Base-by-base conservation (phyloP, 2,888 invertebrate species). In the Noctua pronuba region DNA sequence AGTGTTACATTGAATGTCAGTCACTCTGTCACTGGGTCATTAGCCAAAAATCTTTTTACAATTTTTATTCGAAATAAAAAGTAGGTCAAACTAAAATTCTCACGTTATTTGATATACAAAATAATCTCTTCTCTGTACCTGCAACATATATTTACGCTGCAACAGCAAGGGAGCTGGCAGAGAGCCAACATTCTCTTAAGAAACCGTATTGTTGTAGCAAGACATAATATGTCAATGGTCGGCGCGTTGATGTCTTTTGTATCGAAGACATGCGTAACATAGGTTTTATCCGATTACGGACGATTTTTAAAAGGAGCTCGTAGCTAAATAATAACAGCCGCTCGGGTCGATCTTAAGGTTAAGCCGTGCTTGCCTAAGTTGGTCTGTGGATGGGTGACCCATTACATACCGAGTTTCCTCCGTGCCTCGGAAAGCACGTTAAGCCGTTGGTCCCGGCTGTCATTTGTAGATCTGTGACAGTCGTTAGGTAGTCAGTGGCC, bases 171-270 rank as follows among this genome's bases (percentile, higher is more conserved):
- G 55, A 46, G 2, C 44, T 84, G 88, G 87, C 82, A 80, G 70
- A 49, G 16, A 66, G 70, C 85, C 87, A 87, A 75, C 58, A 68
- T 65, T 84, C 77, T 87, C 79, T 79, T 60, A 62, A 72, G 44
- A 81, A 77, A 77, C 44, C 44, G 65, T 67, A 7, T 65, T 41
- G 64, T 65, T 35, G 38, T 58, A 65, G 44, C 24, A 49, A 75
- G 18, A 75, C 10, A 11, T 66, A 55, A 58, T 78, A 4, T 60
- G 75, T 75, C 73, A 82, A 80, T 70, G 31, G 4, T 55, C 6
- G 0, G 68, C 44, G 71, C 88, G 88, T 88, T 85, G 77, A 83
- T 80, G 82, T 89, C 86, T 85, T 87, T 85, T 31, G 79, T 87
- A 85, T 79, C 55, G 77, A 52, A 70, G 58, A 49, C 80, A 44